phyloP scores from a whole-genome alignment of 2,797 vertebrate species.

The Synaphobranchus kaupii region DNA sequence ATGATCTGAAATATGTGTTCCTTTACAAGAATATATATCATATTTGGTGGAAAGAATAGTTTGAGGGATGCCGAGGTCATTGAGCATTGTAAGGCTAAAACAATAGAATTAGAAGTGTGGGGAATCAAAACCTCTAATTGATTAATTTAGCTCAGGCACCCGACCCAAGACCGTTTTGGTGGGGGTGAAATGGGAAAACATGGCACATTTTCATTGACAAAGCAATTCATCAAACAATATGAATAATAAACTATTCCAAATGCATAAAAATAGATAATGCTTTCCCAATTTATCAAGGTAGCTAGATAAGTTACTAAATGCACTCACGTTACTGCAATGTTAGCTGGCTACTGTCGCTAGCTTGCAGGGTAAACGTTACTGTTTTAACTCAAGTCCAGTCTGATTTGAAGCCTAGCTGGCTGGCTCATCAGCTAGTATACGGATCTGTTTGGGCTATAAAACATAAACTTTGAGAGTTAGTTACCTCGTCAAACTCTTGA shows the following conservation, averaged over 20 bases:
- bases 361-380: background rate
- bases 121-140: background rate
- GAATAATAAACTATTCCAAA: background rate
- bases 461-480: background rate
- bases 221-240: background rate
- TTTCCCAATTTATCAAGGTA: no score
- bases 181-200: background rate
- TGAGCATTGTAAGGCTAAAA: background rate
- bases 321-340: background rate
- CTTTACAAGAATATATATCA: background rate
- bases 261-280: no score
- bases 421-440: background rate
- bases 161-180: background rate
- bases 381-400: background rate
- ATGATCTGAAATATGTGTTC: background rate
- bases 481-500: slow-evolving; percentile 63
- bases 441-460: background rate
- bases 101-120: background rate
- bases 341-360: background rate
- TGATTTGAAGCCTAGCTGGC: background rate
- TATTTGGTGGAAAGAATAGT: background rate
- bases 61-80: background rate
- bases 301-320: background rate
- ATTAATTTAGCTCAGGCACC: background rate
- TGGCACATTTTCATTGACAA: background rate